Evolutionary conservation across 2,797 vertebrate genomes (phyloP).

Genomic region (Varecia variegata): DNA sequence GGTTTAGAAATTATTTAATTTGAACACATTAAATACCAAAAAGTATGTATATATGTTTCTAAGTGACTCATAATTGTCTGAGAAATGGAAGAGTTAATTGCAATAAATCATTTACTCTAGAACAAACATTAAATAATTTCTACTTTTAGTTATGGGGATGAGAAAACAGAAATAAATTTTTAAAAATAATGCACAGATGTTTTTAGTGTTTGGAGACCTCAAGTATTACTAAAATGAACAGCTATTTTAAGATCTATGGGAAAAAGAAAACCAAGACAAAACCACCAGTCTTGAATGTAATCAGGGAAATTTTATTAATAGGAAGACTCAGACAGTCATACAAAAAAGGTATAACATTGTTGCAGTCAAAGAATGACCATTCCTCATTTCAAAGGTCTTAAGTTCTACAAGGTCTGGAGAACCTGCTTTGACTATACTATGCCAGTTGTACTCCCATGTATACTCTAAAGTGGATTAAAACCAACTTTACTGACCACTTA

Average conservation of each 20-base stretch:
- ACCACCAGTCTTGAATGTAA: neutral
- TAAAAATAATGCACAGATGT: neutral
- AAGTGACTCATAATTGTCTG: neutral
- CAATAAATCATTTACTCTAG: neutral
- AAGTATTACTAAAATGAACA: neutral
- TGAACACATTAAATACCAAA: neutral
- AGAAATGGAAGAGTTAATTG: neutral
- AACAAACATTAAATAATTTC: neutral
- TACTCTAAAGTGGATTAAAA: neutral
- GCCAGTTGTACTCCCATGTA: neutral
- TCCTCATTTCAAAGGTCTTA: neutral
- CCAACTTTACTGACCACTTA: neutral
- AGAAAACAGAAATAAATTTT: neutral
- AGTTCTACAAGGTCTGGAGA: neutral
- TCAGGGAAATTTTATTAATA: neutral
- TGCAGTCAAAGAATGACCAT: neutral
- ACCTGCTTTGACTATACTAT: neutral
- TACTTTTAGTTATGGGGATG: neutral
- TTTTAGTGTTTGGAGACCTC: neutral
- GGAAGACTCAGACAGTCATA: neutral
- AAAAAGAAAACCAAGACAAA: neutral
- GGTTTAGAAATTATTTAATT: neutral
- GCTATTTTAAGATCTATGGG: neutral
- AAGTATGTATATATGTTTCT: neutral
- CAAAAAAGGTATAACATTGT: neutral